These are phyloP conservation scores for Myiagra hebetior DNA, from an alignment of 2,113 vertebrate genomes.

Conservation along the genomic window DNA sequence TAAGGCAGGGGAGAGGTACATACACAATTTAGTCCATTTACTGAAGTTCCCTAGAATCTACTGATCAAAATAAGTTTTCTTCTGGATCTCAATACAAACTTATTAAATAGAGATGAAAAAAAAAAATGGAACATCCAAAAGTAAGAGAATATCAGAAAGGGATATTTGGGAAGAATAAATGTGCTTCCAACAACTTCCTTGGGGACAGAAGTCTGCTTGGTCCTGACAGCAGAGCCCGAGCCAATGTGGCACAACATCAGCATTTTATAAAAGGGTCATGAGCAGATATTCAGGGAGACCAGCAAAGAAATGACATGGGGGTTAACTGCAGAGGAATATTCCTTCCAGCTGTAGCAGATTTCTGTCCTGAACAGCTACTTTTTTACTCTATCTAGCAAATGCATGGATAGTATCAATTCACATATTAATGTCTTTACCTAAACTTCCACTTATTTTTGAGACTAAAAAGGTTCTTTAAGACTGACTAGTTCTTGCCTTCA, in stretches of 20 bases:
- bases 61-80: not conserved
- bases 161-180: not conserved
- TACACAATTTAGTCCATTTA: not conserved
- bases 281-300: not conserved
- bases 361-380: not conserved
- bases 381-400: not conserved
- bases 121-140: not conserved
- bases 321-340: not conserved
- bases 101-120: not conserved
- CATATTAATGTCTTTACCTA: not conserved
- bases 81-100: not conserved
- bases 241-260: not conserved
- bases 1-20: not conserved
- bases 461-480: not conserved
- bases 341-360: not conserved
- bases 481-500: not conserved
- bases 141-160: not conserved
- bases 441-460: not conserved
- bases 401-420: not conserved
- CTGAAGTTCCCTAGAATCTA: not conserved
- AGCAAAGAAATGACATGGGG: not conserved
- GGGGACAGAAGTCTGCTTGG: not conserved
- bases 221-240: not conserved
- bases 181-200: not conserved
- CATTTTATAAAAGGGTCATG: not conserved